phyloP scores from a whole-genome alignment of 2,113 vertebrate species.

The Leptobrachium leishanense region DNA sequence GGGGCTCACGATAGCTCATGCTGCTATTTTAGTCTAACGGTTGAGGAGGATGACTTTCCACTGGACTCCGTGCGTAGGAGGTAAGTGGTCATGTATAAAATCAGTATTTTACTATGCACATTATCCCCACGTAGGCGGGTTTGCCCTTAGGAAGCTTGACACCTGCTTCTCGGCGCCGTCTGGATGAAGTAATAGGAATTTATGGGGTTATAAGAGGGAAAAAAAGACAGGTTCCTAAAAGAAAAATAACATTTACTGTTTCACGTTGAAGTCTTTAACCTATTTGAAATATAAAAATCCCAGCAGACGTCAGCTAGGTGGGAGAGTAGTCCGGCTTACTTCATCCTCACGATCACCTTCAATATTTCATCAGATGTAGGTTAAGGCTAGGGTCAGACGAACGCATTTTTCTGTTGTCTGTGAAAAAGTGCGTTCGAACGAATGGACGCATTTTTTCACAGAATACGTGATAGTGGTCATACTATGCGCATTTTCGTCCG shows the following conservation, averaged over 20 bases:
- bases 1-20: slow-evolving; percentile 31
- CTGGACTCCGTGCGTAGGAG: slow-evolving; percentile 45
- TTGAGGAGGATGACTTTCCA: slow-evolving; percentile 46
- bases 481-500: too few relatives aligned
- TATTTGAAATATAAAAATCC: too few relatives aligned
- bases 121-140: slow-evolving; percentile 12
- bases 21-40: slow-evolving; percentile 48
- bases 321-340: too few relatives aligned
- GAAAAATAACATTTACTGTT: background rate
- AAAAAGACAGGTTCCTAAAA: background rate
- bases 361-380: too few relatives aligned
- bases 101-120: slow-evolving; percentile 19
- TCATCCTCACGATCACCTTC: too few relatives aligned
- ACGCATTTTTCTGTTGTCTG: too few relatives aligned
- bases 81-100: slow-evolving; percentile 16
- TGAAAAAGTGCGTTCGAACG: too few relatives aligned
- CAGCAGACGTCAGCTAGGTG: too few relatives aligned
- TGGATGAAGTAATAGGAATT: background rate
- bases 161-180: background rate
- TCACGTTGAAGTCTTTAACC: too few relatives aligned
- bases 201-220: background rate
- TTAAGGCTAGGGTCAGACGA: too few relatives aligned
- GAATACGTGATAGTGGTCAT: too few relatives aligned
- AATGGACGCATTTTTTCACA: too few relatives aligned
- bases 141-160: slow-evolving; percentile 27